Base-by-base conservation (phyloP, 2,888 invertebrate genomes). In the Pollenia amentaria region DNA sequence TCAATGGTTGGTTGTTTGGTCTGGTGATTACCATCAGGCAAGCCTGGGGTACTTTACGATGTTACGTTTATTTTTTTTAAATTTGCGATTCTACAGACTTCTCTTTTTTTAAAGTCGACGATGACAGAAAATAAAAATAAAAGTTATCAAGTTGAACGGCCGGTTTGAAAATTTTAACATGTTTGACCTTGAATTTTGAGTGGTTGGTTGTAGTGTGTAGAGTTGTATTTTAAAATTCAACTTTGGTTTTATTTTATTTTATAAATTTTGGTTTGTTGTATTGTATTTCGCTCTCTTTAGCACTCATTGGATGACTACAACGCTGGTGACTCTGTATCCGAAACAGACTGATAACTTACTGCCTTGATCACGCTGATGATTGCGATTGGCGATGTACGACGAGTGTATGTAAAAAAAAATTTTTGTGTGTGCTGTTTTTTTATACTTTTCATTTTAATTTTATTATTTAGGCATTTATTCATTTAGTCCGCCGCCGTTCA, bases 71-170 rank as follows among this genome's bases (percentile, higher is more conserved):
- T 48, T 12, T 44, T 38, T 18, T 60, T 21, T 40, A 29, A 42
- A 51, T 48, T 60, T 79, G 48, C 40, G 65, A 65, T 60, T 81
- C 65, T 75, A 29, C 16, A 69, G 62, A 46, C 67, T 67, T 73
- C 81, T 51, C 55, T 72, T 18, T 10, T 11, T 14, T 48, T n/a
- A 38, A 78, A 73, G 21, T 42, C 53, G 53, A 83, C 42, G 83
- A 83, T 80, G 69, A 73, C 44, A 84, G 12, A 57, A 76, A 60
- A 72, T 70, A 78, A 48, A 75, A 77, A 79, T 70, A 83, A 83
- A 87, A 84, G 85, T 87, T 87, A 84, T 78, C 84, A 85, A 85
- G 87, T 87, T 87, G 87, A 87, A 87, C 87, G 87, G 87, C 84
- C 87, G 75, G 85, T 87, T 87, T 87, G 72, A 75, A 82, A 87